Evolutionary conservation across 2,888 invertebrate species (phyloP).

Genomic region (Mechanitis messenoides): DNA sequence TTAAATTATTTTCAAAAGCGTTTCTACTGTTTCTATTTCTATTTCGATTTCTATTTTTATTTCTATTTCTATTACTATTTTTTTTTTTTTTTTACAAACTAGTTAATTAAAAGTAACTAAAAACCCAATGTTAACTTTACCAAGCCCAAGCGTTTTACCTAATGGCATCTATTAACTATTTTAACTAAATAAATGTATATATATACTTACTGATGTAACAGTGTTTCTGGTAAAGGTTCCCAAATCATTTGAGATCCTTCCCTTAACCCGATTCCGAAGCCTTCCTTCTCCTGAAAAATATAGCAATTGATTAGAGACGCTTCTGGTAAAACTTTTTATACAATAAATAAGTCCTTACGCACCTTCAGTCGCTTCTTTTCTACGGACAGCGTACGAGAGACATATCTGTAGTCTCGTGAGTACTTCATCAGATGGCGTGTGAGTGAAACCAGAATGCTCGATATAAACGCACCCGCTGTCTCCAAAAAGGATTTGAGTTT

Average conservation of each 20-base stretch:
- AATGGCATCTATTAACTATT: conserved; percentile 7
- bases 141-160: conserved; percentile 7
- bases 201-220: conserved; percentile 54
- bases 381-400: conserved; percentile 89
- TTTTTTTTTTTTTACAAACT: too few species aligned
- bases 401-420: conserved; percentile 96
- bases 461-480: conserved; percentile 83
- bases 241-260: conserved; percentile 81
- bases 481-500: conserved; percentile 61
- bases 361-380: conserved; percentile 95
- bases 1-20: too few species aligned
- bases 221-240: conserved; percentile 66
- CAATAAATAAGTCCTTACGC: conserved; percentile 20
- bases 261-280: conserved; percentile 81
- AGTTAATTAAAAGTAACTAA: background rate
- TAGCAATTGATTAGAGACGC: background rate
- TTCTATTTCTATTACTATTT: too few species aligned
- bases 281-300: conserved; percentile 79
- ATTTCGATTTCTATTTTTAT: too few species aligned
- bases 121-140: conserved; percentile 1
- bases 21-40: too few species aligned
- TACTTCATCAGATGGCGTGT: conserved; percentile 89
- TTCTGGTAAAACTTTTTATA: background rate
- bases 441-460: conserved; percentile 86
- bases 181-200: conserved; percentile 21